Evolutionary conservation across 2,113 vertebrate species (phyloP).

Genomic region (Myanophis thanlyinensis): DNA sequence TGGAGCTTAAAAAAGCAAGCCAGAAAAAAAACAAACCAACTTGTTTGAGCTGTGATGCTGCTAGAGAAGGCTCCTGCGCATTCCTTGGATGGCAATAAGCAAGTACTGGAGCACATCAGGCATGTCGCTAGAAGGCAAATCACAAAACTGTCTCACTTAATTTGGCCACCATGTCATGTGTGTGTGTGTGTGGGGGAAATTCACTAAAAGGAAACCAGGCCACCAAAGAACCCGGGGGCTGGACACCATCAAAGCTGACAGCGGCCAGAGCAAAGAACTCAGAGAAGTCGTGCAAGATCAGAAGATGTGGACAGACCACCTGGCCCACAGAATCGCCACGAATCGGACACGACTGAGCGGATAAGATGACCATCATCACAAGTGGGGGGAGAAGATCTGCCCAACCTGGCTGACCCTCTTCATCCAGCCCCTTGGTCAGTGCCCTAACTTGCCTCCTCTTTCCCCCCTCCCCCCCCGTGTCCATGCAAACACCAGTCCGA

Average conservation of each 20-base stretch:
- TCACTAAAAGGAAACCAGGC: background rate
- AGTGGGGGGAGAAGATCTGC: background rate
- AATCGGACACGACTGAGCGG: background rate
- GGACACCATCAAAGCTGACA: background rate
- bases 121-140: background rate
- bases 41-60: background rate
- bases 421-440: accelerated
- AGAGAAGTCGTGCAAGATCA: background rate
- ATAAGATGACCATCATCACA: background rate
- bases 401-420: background rate
- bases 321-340: background rate
- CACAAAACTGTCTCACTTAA: background rate
- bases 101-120: background rate
- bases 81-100: background rate
- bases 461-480: accelerated
- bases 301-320: background rate
- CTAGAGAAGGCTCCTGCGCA: background rate
- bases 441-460: accelerated
- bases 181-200: too few relatives aligned
- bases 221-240: background rate
- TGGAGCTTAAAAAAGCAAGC: background rate
- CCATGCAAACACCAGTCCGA: accelerated
- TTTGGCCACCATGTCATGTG: background rate
- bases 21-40: background rate
- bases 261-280: background rate